These are phyloP conservation scores for Stenurella melanura DNA, from an alignment of 2,888 invertebrate species.

Conservation along the genomic window DNA sequence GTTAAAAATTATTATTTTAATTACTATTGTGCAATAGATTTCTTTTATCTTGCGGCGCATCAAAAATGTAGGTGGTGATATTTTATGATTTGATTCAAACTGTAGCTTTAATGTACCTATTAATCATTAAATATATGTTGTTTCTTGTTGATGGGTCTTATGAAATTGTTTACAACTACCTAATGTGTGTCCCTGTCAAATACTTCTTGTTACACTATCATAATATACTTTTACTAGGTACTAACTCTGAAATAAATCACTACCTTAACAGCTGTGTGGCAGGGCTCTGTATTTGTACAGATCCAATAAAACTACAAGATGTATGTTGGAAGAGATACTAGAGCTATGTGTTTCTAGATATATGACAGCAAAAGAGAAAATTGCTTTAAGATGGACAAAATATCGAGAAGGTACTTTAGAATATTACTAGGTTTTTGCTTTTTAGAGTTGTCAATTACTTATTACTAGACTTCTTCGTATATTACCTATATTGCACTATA, in stretches of 20 bases:
- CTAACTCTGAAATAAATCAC: neutral
- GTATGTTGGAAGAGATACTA: neutral
- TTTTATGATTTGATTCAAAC: neutral
- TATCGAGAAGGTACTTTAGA: neutral
- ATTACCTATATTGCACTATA: no score
- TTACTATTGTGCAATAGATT: neutral
- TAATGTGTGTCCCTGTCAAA: conserved; percentile 1
- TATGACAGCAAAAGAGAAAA: neutral
- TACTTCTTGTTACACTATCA: neutral
- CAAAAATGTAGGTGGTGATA: neutral
- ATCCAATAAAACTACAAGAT: neutral
- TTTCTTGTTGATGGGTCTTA: neutral
- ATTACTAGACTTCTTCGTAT: neutral
- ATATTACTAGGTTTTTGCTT: neutral
- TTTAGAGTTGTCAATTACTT: neutral
- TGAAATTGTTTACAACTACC: neutral
- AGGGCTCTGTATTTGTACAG: neutral
- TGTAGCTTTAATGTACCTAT: neutral
- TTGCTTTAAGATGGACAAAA: neutral
- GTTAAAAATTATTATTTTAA: neutral
- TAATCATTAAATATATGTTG: neutral
- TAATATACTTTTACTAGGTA: neutral
- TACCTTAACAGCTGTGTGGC: neutral
- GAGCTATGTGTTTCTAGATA: neutral
- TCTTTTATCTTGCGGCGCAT: neutral